phyloP scores from a whole-genome alignment of 2,797 vertebrate species.

The Cynodonichthys magdalenae region DNA sequence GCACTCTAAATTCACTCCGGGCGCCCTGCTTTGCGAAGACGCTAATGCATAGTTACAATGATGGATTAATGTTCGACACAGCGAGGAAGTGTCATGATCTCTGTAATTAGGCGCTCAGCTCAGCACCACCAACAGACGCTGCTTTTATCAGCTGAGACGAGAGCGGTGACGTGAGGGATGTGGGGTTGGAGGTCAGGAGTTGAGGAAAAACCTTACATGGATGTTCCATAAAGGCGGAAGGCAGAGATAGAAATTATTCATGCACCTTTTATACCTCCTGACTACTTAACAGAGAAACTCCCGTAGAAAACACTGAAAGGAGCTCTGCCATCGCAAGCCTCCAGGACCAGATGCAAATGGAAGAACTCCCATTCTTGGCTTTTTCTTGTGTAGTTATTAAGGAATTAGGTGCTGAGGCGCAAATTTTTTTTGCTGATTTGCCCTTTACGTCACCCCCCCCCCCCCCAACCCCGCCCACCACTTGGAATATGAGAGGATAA shows the following conservation, averaged over 20 bases:
- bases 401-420: conserved; percentile 52
- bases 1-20: conserved; percentile 65
- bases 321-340: conserved; percentile 24
- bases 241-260: conserved; percentile 33
- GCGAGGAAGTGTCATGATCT: conserved; percentile 78
- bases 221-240: conserved; percentile 46
- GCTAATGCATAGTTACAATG: conserved; percentile 81
- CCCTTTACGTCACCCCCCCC: conserved; percentile 15
- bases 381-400: conserved; percentile 46
- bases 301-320: conserved; percentile 11
- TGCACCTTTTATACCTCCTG: conserved; percentile 10
- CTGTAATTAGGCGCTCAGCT: conserved; percentile 80
- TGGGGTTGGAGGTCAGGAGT: conserved; percentile 6
- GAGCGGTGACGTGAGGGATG: not conserved
- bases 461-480: not conserved
- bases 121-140: conserved; percentile 57
- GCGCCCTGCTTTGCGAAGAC: conserved; percentile 61
- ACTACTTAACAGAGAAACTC: conserved; percentile 25
- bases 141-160: conserved; percentile 45
- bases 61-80: conserved; percentile 77
- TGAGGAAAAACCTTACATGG: conserved; percentile 16
- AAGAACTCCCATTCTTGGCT: conserved; percentile 30
- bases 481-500: conserved; percentile 3
- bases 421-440: conserved; percentile 47
- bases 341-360: conserved; percentile 51